phyloP scores from a whole-genome alignment of 1,140 invertebrate genomes.

The Coptotermes formosanus region DNA sequence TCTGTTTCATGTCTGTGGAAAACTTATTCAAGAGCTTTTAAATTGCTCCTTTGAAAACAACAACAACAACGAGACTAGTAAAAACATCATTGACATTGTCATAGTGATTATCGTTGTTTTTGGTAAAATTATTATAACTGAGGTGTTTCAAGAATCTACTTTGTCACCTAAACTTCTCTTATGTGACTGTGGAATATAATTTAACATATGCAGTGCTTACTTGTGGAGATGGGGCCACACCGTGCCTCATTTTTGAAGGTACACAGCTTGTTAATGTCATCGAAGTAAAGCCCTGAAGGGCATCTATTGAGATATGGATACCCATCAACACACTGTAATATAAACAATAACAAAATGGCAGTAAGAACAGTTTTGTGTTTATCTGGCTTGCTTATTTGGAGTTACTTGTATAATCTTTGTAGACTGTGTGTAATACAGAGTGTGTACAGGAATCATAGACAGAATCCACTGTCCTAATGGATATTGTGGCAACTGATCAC shows the following conservation, averaged over 20 bases:
- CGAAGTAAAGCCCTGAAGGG: constrained; percentile 85
- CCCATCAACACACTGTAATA: constrained; percentile 76
- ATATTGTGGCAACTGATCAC: too few species aligned
- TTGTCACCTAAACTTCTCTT: not conserved
- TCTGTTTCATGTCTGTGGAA: not conserved
- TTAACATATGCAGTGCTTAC: constrained; percentile 57
- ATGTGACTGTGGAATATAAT: constrained; percentile 21
- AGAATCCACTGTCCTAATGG: too few species aligned
- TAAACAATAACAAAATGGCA: not conserved
- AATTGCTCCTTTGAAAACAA: not conserved
- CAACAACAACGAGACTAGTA: not conserved
- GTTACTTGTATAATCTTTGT: too few species aligned
- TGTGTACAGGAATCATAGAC: not conserved
- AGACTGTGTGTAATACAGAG: too few species aligned
- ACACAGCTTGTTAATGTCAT: constrained; percentile 86
- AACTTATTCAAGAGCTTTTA: constrained; percentile 27
- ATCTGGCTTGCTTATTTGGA: too few species aligned
- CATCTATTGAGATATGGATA: constrained; percentile 84
- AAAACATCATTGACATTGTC: too few species aligned
- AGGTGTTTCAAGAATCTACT: not conserved
- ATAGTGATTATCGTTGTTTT: not conserved
- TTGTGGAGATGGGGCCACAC: constrained; percentile 82
- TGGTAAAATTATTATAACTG: not conserved
- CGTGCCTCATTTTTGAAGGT: constrained; percentile 89
- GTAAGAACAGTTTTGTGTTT: too few species aligned